Evolutionary conservation across 1,140 invertebrate genomes (phyloP), one percentile per base, ranked within the genome.

Genomic region (Caenorhabditis latens): DNA sequence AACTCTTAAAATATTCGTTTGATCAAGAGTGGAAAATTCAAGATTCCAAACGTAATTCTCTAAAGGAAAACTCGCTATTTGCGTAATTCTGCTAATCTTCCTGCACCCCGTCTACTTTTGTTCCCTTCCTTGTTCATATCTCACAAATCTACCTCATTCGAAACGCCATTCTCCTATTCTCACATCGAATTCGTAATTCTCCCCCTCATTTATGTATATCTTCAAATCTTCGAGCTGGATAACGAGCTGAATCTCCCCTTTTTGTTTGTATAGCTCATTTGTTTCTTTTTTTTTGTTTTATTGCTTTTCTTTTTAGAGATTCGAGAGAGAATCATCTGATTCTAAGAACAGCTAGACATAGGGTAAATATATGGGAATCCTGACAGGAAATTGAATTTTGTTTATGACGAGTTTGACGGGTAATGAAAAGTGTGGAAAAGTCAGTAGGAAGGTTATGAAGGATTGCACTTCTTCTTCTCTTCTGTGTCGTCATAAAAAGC

Each of bases 181-280:
- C 71, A 79, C 71, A 53, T 79, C 71, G 71, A 53, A 79, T 79
- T 79, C 46, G 71, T 79, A 50, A 79, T 79, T 79, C 46, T 50
- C 71, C 21, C 46, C 43, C 71, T 46, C 67, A 71, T 46, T 46
- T n/a, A 79, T 32, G 32, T 32, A 32, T 24, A 79, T 67, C 13
- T 67, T 7, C 13, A 42, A 79, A 79, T 79, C 71, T 79, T 32
- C 50, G 46, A 71, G 65, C 65, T 71, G 46, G 65, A 71, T 71
- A 71, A 46, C 42, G 4, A 71, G 65, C 32, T 65, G 11, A 14
- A 8, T 65, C n/a, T 2, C 16, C 19, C 21, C 21, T 40, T 67
- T 50, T 50, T 50, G n/a, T n/a, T 79, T 79, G n/a, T 50, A 24
- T 32, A 50, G 4, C n/a, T 21, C 40, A n/a, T 50, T 79, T 79